These are phyloP conservation scores for Proteles cristata DNA, from an alignment of 2,113 vertebrate genomes.

Conservation along the genomic window DNA sequence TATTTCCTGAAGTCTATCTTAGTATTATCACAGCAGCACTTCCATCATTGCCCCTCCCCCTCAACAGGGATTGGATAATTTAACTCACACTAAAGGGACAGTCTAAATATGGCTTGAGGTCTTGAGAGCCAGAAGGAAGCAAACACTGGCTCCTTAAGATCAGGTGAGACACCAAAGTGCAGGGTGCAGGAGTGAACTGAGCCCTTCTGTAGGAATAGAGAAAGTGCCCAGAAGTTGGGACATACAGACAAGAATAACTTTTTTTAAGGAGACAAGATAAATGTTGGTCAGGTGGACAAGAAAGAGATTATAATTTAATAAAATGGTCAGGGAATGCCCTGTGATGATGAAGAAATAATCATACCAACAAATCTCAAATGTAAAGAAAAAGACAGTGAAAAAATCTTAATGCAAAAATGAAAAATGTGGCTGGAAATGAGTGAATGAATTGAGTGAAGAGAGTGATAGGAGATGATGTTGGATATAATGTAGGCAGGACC, in stretches of 20 bases:
- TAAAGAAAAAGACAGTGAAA: background rate
- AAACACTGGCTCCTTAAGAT: background rate
- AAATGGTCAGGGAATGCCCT: background rate
- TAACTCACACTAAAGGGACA: background rate
- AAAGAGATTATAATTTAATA: background rate
- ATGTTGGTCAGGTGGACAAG: background rate
- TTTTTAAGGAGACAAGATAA: background rate
- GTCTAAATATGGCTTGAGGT: background rate
- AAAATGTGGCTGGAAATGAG: background rate
- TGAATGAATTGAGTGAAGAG: background rate
- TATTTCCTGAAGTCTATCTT: background rate
- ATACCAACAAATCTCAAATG: background rate
- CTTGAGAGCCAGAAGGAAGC: background rate
- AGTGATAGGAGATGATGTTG: background rate
- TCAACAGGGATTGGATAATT: background rate
- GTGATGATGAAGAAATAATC: background rate
- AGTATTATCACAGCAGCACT: background rate
- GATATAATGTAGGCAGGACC: background rate
- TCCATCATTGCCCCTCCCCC: background rate
- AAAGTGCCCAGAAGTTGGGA: background rate
- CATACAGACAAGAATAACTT: background rate
- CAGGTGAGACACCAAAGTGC: accelerated
- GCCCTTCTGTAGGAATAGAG: background rate
- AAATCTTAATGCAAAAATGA: background rate
- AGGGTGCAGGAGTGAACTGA: background rate